Evolutionary conservation across 2,797 vertebrate genomes (phyloP), one percentile per base, ranked within the genome.

Genomic region (Fundulus diaphanus): DNA sequence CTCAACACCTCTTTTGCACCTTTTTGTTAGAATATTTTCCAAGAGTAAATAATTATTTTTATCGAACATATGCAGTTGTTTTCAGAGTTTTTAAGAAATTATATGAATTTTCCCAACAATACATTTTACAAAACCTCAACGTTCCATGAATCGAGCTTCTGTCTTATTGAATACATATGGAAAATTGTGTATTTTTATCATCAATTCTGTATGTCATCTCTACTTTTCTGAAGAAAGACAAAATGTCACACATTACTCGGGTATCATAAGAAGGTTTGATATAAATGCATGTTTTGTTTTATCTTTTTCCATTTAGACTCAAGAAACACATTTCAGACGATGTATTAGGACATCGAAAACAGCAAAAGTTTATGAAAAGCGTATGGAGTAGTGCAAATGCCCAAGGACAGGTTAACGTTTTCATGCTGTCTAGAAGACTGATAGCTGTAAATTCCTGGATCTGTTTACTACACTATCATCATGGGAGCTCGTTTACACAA

Each of bases 401-500:
- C 92, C 78, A 90, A 92, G 85, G 92, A 94, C 83, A 76, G 90
- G 90, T 94, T 93, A 92, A 68, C 83, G 80, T 82, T 83, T 90
- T 83, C 86, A 78, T 61, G 85, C 85, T 80, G 83, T 86, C 77
- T 82, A 33, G 31, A 59, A 82, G 85, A 92, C 78, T 89, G 85
- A 91, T 88, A 87, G 81, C 73, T 71, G 70, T 79, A 76, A 82
- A 88, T 89, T 71, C 78, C 67, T 86, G 79, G 70, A 87, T 87
- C 70, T 85, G 72, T 88, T 92, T 82, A 84, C 90, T 82, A 40
- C 46, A 29, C 81, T 86, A 91, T 93, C 82, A 82, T 70, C 92
- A 7, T 77, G 92, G 93, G 93, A 94, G 75, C 89, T 94, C 75
- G 86, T 94, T 94, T 94, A 87, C 87, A 87, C 88, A 92, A 92